A percentile compares a stretch with the other conserved stretches of the same genome.
These are phyloP conservation scores for Centruroides sculpturatus DNA, from an alignment of 1,140 invertebrate species.

Conservation along the genomic window DNA sequence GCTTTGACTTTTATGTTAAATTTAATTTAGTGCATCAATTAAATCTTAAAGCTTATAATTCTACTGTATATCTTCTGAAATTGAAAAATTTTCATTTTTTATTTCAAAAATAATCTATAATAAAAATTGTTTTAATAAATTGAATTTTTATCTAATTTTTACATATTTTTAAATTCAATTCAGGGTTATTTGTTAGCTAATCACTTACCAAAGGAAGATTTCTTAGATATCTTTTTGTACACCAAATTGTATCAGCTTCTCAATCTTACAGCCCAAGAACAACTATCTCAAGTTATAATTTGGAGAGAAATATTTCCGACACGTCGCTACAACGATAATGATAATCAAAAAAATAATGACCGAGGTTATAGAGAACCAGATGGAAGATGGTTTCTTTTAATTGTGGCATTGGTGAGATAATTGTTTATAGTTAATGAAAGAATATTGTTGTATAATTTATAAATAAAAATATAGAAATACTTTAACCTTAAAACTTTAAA, in stretches of 20 bases:
- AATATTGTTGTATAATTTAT: background rate
- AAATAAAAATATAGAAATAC: too few relatives aligned
- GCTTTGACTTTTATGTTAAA: too few relatives aligned
- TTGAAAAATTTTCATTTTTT: too few relatives aligned
- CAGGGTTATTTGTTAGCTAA: slow-evolving; percentile 30
- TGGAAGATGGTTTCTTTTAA: slow-evolving; percentile 26
- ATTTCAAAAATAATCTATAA: too few relatives aligned
- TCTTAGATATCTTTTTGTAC: slow-evolving; percentile 25
- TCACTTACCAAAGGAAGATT: slow-evolving; percentile 26
- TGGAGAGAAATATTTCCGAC: slow-evolving; percentile 30
- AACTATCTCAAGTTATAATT: slow-evolving; percentile 26
- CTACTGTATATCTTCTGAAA: too few relatives aligned
- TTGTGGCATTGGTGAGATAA: slow-evolving; percentile 29
- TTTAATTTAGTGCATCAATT: too few relatives aligned
- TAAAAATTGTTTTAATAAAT: too few relatives aligned
- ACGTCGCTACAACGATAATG: slow-evolving; percentile 3
- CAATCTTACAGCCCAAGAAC: slow-evolving; percentile 22
- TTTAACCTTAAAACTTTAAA: too few relatives aligned
- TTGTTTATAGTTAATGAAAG: background rate
- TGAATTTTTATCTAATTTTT: too few relatives aligned
- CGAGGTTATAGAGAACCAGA: slow-evolving; percentile 23
- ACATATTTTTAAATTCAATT: background rate
- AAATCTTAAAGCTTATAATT: too few relatives aligned
- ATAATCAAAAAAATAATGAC: slow-evolving; percentile 15
- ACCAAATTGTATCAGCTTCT: slow-evolving; percentile 26